Evolutionary conservation across 2,113 vertebrate species (phyloP).

Genomic region (Rissa tridactyla): DNA sequence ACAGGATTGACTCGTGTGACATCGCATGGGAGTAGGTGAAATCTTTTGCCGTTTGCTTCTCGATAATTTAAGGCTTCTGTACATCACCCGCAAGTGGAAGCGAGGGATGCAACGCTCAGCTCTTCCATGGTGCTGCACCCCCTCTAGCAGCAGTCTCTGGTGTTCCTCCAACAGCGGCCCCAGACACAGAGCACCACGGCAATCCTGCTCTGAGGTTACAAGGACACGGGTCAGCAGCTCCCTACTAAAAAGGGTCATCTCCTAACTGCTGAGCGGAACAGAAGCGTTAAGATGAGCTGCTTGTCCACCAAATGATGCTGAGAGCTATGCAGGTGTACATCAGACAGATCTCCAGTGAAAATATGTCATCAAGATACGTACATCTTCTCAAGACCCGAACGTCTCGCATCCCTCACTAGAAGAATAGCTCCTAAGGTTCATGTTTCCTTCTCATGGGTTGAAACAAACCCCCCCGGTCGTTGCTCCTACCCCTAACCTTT

Average conservation of each 20-base stretch:
- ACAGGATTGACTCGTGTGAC: fast-evolving
- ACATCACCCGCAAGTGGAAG: fast-evolving
- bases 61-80: too few relatives aligned
- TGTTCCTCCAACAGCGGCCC: background rate
- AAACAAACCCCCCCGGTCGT: fast-evolving
- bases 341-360: background rate
- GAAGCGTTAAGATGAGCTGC: background rate
- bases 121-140: background rate
- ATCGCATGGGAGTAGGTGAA: fast-evolving
- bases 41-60: background rate
- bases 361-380: fast-evolving
- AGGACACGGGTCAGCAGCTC: background rate
- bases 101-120: fast-evolving
- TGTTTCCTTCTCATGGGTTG: background rate
- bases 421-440: background rate
- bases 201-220: background rate
- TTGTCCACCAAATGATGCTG: background rate
- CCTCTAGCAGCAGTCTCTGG: fast-evolving
- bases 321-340: background rate
- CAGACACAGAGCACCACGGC: fast-evolving
- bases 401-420: background rate
- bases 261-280: background rate
- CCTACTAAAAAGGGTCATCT: background rate
- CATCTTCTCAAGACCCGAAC: background rate
- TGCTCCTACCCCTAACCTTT: background rate